Percentiles rank a stretch among this genome's conserved stretches.
Conservation (phyloP, 2,888 invertebrate genomes). For the Eupeodes luniger region DNA sequence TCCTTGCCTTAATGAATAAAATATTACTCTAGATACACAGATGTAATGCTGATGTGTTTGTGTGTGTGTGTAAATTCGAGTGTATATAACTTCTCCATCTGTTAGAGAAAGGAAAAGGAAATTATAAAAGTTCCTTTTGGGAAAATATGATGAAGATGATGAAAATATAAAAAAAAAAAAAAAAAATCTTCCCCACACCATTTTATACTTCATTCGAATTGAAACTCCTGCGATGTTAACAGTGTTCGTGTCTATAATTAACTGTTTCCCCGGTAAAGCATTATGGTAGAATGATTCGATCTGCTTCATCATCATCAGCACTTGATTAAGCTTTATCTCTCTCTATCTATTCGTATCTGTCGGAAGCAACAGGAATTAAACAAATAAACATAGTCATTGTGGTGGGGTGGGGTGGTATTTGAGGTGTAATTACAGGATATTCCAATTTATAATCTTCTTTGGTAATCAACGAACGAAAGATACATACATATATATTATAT, state of each 20-base stretch:
- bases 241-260: slow-evolving; percentile 51
- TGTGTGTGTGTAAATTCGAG: neutral
- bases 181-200: neutral
- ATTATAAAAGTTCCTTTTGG: slow-evolving; percentile 60
- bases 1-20: slow-evolving; percentile 67
- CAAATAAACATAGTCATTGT: slow-evolving; percentile 14
- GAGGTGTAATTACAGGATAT: slow-evolving; percentile 64
- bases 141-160: slow-evolving; percentile 44
- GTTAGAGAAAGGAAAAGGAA: slow-evolving; percentile 54
- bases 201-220: slow-evolving; percentile 4
- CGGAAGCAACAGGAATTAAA: slow-evolving; percentile 24
- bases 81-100: neutral
- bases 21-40: slow-evolving; percentile 46
- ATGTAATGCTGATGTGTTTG: slow-evolving; percentile 32
- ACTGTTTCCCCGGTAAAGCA: slow-evolving; percentile 36
- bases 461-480: slow-evolving; percentile 37
- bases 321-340: slow-evolving; percentile 14
- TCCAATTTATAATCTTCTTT: slow-evolving; percentile 50
- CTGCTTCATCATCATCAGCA: slow-evolving; percentile 8
- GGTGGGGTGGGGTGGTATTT: slow-evolving; percentile 13
- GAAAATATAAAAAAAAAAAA: neutral
- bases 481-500: neutral
- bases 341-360: neutral
- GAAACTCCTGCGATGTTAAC: neutral
- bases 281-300: neutral